These are phyloP conservation scores for Dasysyrphus tricinctus DNA, from an alignment of 2,888 invertebrate genomes.

Conservation along the genomic window DNA sequence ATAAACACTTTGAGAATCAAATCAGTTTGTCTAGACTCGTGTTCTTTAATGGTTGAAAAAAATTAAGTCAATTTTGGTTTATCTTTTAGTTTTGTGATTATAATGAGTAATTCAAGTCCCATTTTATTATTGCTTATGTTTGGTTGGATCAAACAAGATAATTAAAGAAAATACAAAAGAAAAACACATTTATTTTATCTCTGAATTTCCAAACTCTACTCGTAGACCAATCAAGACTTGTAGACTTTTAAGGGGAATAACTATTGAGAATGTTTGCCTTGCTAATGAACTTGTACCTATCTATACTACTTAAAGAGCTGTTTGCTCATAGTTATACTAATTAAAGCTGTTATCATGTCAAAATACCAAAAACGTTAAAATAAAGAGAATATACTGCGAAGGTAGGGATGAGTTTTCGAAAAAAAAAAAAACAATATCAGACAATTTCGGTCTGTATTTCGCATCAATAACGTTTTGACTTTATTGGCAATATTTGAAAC, in stretches of 20 bases:
- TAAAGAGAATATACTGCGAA: too few relatives aligned
- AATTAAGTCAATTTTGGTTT: neutral
- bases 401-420: too few relatives aligned
- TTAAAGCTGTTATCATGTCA: too few relatives aligned
- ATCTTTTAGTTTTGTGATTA: neutral
- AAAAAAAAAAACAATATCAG: too few relatives aligned
- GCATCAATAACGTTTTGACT: too few relatives aligned
- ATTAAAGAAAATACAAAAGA: neutral
- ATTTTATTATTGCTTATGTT: neutral
- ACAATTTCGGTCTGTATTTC: too few relatives aligned
- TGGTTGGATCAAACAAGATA: neutral
- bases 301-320: too few relatives aligned
- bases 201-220: neutral
- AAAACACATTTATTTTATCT: neutral
- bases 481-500: too few relatives aligned
- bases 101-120: neutral
- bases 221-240: conserved; percentile 1
- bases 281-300: neutral
- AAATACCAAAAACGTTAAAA: too few relatives aligned
- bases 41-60: neutral
- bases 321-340: too few relatives aligned
- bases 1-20: conserved; percentile 1
- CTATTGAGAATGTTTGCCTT: neutral
- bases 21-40: conserved; percentile 34
- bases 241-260: neutral